Conservation (phyloP, 2,888 invertebrate genomes). For the Drosophila borborema region DNA sequence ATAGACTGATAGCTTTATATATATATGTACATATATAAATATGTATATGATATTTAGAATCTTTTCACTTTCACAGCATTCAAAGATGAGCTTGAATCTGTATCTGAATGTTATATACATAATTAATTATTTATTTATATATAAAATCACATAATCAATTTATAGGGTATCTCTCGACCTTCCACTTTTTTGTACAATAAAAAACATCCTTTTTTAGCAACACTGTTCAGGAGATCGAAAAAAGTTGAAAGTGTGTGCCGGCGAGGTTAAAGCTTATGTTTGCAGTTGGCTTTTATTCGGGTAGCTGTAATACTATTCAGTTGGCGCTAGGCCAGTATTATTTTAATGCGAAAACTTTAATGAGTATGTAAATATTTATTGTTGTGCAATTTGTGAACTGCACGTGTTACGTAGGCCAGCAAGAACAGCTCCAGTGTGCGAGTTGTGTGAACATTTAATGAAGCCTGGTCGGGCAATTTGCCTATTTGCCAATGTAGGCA, state of each 20-base stretch:
- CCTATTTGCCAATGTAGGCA: slow-evolving; percentile 34
- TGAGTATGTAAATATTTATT: slow-evolving; percentile 76
- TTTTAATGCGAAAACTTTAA: slow-evolving; percentile 75
- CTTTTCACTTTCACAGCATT: no score
- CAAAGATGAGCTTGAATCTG: no score
- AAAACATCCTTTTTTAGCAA: slow-evolving; percentile 23
- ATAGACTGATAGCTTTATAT: no score
- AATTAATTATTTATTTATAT: no score
- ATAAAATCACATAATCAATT: not conserved
- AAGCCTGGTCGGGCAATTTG: slow-evolving; percentile 8
- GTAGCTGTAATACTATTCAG: slow-evolving; percentile 41
- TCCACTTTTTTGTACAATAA: not conserved
- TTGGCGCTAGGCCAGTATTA: slow-evolving; percentile 33
- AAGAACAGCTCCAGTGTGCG: slow-evolving; percentile 1
- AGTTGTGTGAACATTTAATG: slow-evolving; percentile 39
- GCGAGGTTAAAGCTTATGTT: slow-evolving; percentile 25
- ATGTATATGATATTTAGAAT: no score
- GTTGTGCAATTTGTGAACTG: slow-evolving; percentile 50
- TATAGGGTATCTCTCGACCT: slow-evolving; percentile 6
- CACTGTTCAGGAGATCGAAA: slow-evolving; percentile 62
- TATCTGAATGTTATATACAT: no score
- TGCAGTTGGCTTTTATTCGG: slow-evolving; percentile 42
- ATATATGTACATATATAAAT: no score
- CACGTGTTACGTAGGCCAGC: not conserved
- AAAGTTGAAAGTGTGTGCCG: slow-evolving; percentile 61